phyloP scores from a whole-genome alignment of 2,888 invertebrate species.

The Anarsia innoxiella region DNA sequence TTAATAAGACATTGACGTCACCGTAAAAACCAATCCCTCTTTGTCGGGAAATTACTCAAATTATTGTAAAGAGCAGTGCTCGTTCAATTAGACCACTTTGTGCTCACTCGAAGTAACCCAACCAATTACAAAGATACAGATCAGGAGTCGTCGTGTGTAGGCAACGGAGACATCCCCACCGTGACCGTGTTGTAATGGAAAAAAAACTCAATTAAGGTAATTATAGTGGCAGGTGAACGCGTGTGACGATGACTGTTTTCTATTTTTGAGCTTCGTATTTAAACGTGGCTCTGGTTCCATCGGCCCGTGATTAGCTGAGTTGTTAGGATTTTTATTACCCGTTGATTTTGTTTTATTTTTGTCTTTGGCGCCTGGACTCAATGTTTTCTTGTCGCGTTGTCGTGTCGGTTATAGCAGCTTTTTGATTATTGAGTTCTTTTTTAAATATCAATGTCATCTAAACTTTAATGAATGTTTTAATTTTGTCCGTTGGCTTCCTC shows the following conservation, averaged over 20 bases:
- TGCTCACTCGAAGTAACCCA: slow-evolving; percentile 24
- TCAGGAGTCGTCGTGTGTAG: slow-evolving; percentile 25
- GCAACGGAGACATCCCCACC: slow-evolving; percentile 35
- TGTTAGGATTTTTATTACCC: slow-evolving; percentile 8
- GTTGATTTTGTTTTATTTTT: slow-evolving; percentile 7
- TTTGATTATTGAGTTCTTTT: no score
- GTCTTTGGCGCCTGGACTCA: slow-evolving; percentile 5
- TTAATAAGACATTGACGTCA: slow-evolving; percentile 17
- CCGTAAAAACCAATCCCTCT: slow-evolving; percentile 20
- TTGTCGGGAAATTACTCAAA: slow-evolving; percentile 16
- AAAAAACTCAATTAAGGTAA: slow-evolving; percentile 49
- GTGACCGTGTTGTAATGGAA: slow-evolving; percentile 31
- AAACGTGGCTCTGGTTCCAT: slow-evolving; percentile 7
- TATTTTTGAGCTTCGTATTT: slow-evolving; percentile 20
- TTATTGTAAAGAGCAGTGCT: slow-evolving; percentile 13
- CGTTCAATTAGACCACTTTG: slow-evolving; percentile 23
- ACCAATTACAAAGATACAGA: slow-evolving; percentile 45
- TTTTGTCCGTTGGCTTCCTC: no score
- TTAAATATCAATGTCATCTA: no score
- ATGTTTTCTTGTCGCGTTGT: not conserved
- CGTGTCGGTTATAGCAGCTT: no score
- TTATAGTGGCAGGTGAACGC: slow-evolving; percentile 38
- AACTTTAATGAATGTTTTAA: no score
- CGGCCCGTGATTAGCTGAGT: slow-evolving; percentile 8
- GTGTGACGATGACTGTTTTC: slow-evolving; percentile 28